Evolutionary conservation across 1,140 invertebrate species (phyloP), one percentile per base, ranked within the genome.

Genomic region (Dendroctonus ponderosae): DNA sequence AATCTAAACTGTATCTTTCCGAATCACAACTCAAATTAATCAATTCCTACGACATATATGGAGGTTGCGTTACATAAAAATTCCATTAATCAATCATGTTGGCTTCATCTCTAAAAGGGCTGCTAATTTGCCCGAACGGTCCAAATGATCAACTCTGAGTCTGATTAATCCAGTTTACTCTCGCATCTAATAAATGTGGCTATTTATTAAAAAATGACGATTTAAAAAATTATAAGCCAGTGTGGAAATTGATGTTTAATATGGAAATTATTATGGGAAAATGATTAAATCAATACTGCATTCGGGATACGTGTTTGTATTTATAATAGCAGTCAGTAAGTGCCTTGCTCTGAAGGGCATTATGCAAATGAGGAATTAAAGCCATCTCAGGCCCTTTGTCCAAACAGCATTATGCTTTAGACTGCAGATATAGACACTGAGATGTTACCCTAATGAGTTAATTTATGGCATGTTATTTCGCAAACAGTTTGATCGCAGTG

Each of bases 401-500:
- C 72, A 76, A 76, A 76, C 74, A 76, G 44, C 51, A 74, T 75
- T 75, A 75, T 71, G 68, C 73, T 57, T 54, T 53, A 72, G 43
- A 62, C 70, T 69, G 46, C 68, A 69, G 68, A 62, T 60, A 70
- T 44, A 66, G 62, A 71, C 68, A 65, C 68, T 40, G 66, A 74
- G 70, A 73, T 72, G 72, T 73, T 67, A 64, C 71, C 72, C 70
- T 75, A 76, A 75, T 74, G 71, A 76, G 71, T 74, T 76, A 77
- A 77, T 77, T 77, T 76, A 76, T 75, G 74, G 73, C 70, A 69
- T 75, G 74, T 77, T 77, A 74, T 77, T 77, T 61, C 63, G 71
- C 68, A 76, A 76, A 76, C 71, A 71, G 62, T 61, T 64, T 59
- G 54, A 70, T 74, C 61, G 66, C 71, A 73, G 69, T 67, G 69